phyloP scores from a whole-genome alignment of 2,113 vertebrate species.

The Lagopus leucura region DNA sequence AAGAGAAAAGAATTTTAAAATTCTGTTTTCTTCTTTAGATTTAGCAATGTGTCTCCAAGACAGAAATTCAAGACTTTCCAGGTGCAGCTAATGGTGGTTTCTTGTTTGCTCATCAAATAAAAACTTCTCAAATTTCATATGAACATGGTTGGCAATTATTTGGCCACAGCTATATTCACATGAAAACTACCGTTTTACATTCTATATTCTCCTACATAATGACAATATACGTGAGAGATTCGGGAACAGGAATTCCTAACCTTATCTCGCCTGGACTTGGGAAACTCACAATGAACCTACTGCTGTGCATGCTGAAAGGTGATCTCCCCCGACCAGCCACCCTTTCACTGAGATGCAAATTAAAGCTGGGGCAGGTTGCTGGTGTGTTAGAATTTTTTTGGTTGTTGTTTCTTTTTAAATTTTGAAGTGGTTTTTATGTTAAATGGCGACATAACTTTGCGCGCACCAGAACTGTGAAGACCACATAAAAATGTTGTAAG shows the following conservation, averaged over 20 bases:
- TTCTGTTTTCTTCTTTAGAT: neutral
- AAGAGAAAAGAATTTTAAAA: neutral
- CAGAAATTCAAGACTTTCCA: neutral
- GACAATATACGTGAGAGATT: fast-evolving
- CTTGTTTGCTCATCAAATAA: neutral
- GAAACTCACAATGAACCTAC: fast-evolving
- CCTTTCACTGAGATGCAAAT: neutral
- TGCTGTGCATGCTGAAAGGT: neutral
- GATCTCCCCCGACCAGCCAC: neutral
- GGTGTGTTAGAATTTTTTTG: fast-evolving
- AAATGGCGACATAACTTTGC: neutral
- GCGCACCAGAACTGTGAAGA: neutral
- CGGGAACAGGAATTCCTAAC: neutral
- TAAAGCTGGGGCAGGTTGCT: neutral
- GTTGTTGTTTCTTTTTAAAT: neutral
- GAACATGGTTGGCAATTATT: neutral
- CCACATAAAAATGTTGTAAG: neutral
- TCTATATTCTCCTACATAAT: fast-evolving
- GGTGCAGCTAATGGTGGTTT: neutral
- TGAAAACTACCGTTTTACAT: neutral
- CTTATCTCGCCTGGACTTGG: neutral
- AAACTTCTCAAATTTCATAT: fast-evolving
- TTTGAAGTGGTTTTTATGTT: neutral
- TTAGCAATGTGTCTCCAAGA: neutral
- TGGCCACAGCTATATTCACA: neutral